These are phyloP conservation scores for Aspidapion aeneum DNA, from an alignment of 2,888 invertebrate species.

Conservation along the genomic window DNA sequence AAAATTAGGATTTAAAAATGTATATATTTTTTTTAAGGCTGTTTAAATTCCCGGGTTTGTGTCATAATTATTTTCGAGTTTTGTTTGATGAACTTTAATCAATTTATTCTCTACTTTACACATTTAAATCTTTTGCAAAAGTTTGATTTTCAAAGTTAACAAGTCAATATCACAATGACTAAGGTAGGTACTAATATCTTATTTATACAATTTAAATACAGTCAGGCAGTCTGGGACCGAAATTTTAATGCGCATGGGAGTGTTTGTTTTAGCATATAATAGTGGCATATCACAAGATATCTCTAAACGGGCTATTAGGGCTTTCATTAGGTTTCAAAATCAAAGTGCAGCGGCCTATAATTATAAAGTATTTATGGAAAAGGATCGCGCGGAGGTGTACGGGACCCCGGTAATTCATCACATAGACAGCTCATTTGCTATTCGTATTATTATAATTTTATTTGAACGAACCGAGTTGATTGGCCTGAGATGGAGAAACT, in stretches of 20 bases:
- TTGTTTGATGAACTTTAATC: too few species aligned
- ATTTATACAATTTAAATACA: background rate
- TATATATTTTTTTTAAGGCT: too few species aligned
- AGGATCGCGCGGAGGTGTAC: conserved; percentile 44
- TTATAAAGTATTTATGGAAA: conserved; percentile 50
- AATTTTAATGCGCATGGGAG: background rate
- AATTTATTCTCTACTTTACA: too few species aligned
- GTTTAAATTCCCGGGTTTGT: too few species aligned
- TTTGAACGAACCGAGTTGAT: conserved; percentile 41
- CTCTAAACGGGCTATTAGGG: conserved; percentile 43
- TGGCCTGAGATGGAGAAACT: conserved; percentile 28
- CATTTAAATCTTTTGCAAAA: too few species aligned
- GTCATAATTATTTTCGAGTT: too few species aligned
- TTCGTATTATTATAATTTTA: conserved; percentile 47
- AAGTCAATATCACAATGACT: too few species aligned
- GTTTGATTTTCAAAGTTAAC: too few species aligned
- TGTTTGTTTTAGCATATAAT: conserved; percentile 9
- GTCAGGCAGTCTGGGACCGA: background rate
- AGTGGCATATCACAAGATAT: conserved; percentile 13
- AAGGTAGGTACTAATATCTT: background rate
- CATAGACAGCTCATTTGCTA: conserved; percentile 48
- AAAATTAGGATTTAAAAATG: too few species aligned
- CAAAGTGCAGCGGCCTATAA: conserved; percentile 49
- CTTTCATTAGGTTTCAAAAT: conserved; percentile 46
- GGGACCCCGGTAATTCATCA: conserved; percentile 46